Evolutionary conservation across 92 coral and sea anemone species (phyloP).

Genomic region (Epizoanthus fatuus): DNA sequence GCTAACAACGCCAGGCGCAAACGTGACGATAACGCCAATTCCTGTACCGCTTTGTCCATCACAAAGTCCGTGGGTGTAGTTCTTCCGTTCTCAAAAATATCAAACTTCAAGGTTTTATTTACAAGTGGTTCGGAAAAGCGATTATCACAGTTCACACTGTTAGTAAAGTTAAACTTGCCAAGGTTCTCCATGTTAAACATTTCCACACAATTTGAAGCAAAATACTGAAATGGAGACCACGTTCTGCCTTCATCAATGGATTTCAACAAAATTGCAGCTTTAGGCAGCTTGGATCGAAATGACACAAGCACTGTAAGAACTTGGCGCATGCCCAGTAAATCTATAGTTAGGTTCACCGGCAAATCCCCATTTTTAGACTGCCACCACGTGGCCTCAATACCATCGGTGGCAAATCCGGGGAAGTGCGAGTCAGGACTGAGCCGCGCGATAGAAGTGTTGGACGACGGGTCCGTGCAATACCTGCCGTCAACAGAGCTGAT

Average conservation of each 20-base stretch:
- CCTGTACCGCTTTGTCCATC: slow-evolving; percentile 28
- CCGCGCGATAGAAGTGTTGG: slow-evolving; percentile 33
- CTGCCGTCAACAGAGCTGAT: slow-evolving; percentile 35
- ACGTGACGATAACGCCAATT: slow-evolving; percentile 51
- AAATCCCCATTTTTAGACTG: slow-evolving; percentile 42
- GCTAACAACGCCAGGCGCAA: slow-evolving; percentile 51
- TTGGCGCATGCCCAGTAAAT: slow-evolving; percentile 41
- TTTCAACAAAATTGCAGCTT: slow-evolving; percentile 44
- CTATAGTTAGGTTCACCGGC: slow-evolving; percentile 54
- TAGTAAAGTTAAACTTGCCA: slow-evolving; percentile 13
- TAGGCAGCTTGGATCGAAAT: slow-evolving; percentile 58
- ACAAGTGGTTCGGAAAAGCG: slow-evolving; percentile 51
- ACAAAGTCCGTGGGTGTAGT: slow-evolving; percentile 32
- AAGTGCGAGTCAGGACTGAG: slow-evolving; percentile 48
- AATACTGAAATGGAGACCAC: slow-evolving; percentile 62
- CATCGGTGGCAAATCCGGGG: slow-evolving; percentile 57
- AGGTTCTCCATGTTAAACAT: slow-evolving; percentile 39
- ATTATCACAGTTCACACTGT: slow-evolving; percentile 48
- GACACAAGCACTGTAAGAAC: slow-evolving; percentile 34
- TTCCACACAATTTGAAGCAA: slow-evolving; percentile 47
- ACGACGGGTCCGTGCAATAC: slow-evolving; percentile 32
- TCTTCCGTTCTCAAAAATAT: slow-evolving; percentile 39
- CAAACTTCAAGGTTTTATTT: slow-evolving; percentile 41
- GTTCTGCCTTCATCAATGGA: slow-evolving; percentile 54
- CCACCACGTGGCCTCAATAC: slow-evolving; percentile 61